A percentile compares a stretch with the other conserved stretches of the same genome.
These are phyloP conservation scores for Halichoeres trimaculatus DNA, from an alignment of 2,113 vertebrate genomes.

Conservation along the genomic window DNA sequence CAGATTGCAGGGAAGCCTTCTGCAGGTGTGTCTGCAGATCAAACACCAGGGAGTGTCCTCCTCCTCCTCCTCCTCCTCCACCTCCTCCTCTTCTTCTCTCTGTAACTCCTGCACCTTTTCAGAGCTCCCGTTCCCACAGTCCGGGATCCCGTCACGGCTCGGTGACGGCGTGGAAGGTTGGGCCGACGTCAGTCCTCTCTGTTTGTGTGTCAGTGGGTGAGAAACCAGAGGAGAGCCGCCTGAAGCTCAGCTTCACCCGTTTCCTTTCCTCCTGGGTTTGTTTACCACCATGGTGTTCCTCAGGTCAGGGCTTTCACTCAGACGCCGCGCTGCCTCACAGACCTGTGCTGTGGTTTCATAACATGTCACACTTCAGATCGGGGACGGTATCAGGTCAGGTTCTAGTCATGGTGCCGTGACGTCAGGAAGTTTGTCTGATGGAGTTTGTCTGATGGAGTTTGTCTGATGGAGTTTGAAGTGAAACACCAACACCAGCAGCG, in stretches of 20 bases:
- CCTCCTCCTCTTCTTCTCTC: slow-evolving; percentile 2
- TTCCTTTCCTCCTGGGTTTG: not conserved
- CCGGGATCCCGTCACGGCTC: not conserved
- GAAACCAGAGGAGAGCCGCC: slow-evolving; percentile 7
- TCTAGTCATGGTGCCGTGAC: not conserved
- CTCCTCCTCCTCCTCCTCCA: not conserved
- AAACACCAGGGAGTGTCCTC: slow-evolving; percentile 44
- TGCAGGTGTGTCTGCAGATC: slow-evolving; percentile 18
- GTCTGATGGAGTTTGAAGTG: too few relatives aligned
- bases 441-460: too few relatives aligned
- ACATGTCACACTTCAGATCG: not conserved
- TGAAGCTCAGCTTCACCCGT: not conserved
- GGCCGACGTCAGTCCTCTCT: not conserved
- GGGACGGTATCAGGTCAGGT: not conserved
- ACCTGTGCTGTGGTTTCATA: not conserved
- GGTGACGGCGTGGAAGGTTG: slow-evolving; percentile 28
- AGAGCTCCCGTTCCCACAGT: slow-evolving; percentile 13
- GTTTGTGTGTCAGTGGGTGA: slow-evolving; percentile 29
- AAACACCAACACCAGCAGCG: too few relatives aligned
- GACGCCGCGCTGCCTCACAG: not conserved
- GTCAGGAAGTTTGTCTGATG: too few relatives aligned
- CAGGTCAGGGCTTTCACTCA: not conserved
- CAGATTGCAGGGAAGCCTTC: not conserved
- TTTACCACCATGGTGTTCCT: slow-evolving; percentile 23
- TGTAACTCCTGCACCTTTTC: slow-evolving; percentile 3